Conservation (phyloP, 2,113 vertebrate genomes). For the Cynocephalus volans region DNA sequence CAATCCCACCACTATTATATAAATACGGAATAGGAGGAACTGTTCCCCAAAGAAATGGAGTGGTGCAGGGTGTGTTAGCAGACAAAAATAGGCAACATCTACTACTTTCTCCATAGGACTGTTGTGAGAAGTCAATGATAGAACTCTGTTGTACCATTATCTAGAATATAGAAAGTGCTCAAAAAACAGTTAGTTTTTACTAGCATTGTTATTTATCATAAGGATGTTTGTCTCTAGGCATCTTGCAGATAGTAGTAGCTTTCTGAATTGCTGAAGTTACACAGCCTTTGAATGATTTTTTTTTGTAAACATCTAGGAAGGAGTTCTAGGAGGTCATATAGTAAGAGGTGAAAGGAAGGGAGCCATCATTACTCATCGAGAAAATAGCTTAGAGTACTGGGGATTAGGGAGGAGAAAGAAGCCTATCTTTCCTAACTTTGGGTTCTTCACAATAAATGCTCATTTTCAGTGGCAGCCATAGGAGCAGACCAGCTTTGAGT, state of each 20-base stretch:
- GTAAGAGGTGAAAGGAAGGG: background rate
- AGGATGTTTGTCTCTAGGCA: background rate
- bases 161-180: background rate
- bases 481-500: background rate
- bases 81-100: background rate
- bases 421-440: background rate
- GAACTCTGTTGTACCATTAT: background rate
- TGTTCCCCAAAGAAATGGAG: background rate
- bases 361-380: background rate
- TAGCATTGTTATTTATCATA: background rate
- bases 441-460: background rate
- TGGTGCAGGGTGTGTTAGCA: background rate
- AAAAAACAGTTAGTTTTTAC: background rate
- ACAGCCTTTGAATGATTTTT: conserved; percentile 10
- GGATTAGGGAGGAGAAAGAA: background rate
- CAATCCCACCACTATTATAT: background rate
- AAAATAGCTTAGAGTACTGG: background rate
- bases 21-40: background rate
- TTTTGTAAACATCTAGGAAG: background rate
- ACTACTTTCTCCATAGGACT: background rate
- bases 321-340: background rate
- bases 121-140: conserved; percentile 5
- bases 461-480: background rate
- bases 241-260: background rate
- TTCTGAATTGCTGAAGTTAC: background rate